Evolutionary conservation across 2,797 vertebrate species (phyloP).

Genomic region (Merluccius polli): DNA sequence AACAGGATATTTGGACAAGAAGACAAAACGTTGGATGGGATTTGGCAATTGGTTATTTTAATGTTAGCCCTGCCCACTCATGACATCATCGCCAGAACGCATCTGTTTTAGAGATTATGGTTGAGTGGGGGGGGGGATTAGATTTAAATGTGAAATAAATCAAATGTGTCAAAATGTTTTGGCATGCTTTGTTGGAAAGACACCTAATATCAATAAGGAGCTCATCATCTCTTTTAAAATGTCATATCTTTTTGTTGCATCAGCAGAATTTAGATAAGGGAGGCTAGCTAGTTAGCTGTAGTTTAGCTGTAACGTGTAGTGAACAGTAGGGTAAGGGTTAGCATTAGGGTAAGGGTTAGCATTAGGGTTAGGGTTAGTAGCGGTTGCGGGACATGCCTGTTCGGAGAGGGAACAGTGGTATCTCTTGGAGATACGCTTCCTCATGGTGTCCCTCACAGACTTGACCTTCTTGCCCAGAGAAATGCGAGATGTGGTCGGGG

Average conservation of each 20-base stretch:
- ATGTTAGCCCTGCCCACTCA: not conserved
- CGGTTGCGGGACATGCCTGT: conserved; percentile 71
- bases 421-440: conserved; percentile 94
- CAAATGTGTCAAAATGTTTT: not conserved
- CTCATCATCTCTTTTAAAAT: not conserved
- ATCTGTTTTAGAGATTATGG: not conserved
- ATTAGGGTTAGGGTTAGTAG: no score
- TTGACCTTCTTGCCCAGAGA: conserved; percentile 97
- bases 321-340: no score
- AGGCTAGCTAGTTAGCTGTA: not conserved
- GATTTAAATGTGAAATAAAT: not conserved
- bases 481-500: conserved; percentile 84
- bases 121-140: not conserved
- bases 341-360: no score
- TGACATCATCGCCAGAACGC: not conserved
- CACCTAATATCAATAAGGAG: not conserved
- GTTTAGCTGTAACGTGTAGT: not conserved
- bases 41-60: not conserved
- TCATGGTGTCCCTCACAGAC: conserved; percentile 97
- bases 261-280: not conserved
- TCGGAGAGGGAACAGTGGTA: conserved; percentile 85
- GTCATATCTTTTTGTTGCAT: not conserved
- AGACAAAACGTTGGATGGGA: not conserved
- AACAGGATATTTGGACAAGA: not conserved
- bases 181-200: not conserved